Evolutionary conservation across 2,888 invertebrate species (phyloP), one percentile per base, ranked within the genome.

Genomic region (Drosophila austrosaltans): DNA sequence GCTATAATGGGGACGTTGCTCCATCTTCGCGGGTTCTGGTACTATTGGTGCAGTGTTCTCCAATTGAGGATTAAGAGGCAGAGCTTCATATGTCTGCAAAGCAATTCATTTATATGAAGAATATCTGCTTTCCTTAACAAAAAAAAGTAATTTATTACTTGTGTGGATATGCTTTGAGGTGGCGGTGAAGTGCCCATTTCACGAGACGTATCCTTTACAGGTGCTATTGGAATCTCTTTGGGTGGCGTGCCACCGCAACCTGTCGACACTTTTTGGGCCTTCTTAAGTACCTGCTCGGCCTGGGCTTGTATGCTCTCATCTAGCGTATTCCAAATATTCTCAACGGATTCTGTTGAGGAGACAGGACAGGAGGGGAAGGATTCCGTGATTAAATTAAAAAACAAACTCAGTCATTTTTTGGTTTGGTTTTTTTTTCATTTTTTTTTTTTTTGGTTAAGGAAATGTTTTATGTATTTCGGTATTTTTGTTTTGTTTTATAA

Each of bases 161-260:
- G 97, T 28, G 97, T 97, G 30, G 97, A 96, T 88, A 96, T 97
- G 90, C 93, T 96, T 92, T 97, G 97, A 2, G 97, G 97, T 39
- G 97, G 96, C 53, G 97, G 97, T 39, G 97, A 97, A 39, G 97
- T 97, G 69, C 96, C 96, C 59, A 95, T 96, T 68, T 96, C 96
- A 53, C 93, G 77, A 22, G 57, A 57, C 2, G 56, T 16, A 20
- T 69, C 58, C 62, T 7, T 2, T 8, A 48, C 22, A 48, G 16
- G 1, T 36, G 58, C 68, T 66, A 65, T 28, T 28, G 95, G 95
- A 10, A 91, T 89, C 73, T 94, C 94, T 72, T 93, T 92, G 1
- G 94, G 94, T 5, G 95, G 94, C 0, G 95, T 95, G 28, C 94
- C 93, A 1, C 95, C 95, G 77, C 94, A 94, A n/a, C 93, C 94